Percentiles rank a stretch among this genome's conserved stretches.
Evolutionary conservation across 2,888 invertebrate species (phyloP).

Genomic region (Thalpophila matura): DNA sequence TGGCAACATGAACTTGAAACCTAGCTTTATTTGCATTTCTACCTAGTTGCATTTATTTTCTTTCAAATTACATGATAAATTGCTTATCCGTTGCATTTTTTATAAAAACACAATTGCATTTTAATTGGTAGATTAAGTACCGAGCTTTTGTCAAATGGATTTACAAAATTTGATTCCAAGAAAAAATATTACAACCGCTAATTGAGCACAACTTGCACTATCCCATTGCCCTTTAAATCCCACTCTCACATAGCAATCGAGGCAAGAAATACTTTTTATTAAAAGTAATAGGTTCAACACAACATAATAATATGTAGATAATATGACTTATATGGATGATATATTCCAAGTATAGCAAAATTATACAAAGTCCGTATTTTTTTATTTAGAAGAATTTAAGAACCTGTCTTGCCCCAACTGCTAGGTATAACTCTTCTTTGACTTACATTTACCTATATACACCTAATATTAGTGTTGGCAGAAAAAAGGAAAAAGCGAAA

Average conservation of each 20-base stretch:
- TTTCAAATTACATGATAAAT: not conserved
- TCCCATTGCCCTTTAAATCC: conserved; percentile 73
- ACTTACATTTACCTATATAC: conserved; percentile 69
- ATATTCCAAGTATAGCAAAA: not conserved
- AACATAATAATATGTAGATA: not conserved
- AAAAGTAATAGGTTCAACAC: conserved; percentile 11
- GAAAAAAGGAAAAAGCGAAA: conserved; percentile 33
- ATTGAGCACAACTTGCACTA: conserved; percentile 79
- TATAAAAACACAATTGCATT: conserved; percentile 1
- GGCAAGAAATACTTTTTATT: conserved; percentile 75
- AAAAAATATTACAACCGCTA: conserved; percentile 67
- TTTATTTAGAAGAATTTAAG: not conserved
- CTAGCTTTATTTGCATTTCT: not conserved
- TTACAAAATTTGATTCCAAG: conserved; percentile 29
- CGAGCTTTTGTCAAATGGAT: not conserved
- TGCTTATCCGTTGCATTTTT: not conserved
- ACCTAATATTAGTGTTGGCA: conserved; percentile 64
- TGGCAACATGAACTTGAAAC: not conserved
- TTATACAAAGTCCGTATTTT: not conserved
- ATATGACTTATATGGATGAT: not conserved
- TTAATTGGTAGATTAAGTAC: not conserved
- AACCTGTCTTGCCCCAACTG: conserved; percentile 81
- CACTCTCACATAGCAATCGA: conserved; percentile 84
- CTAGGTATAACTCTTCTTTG: conserved; percentile 78
- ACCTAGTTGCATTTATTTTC: not conserved